Base-by-base conservation (phyloP, 30 jellyfish, hydroid and myxozoan species). In the Hydra vulgaris region DNA sequence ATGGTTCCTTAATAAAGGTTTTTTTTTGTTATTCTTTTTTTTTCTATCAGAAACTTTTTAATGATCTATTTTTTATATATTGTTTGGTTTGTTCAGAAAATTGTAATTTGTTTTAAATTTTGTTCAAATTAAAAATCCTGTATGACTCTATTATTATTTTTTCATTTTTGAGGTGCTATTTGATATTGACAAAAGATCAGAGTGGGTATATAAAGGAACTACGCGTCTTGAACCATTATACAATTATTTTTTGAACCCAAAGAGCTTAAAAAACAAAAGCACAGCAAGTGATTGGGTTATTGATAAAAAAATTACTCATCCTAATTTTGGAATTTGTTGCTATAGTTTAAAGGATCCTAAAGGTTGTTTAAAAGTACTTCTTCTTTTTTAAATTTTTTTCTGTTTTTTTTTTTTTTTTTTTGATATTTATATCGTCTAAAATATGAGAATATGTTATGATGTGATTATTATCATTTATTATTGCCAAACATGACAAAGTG, bases 121-220 rank as follows among this genome's bases (percentile, higher is more conserved):
- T n/a, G n/a, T n/a, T n/a, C n/a, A n/a, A n/a, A n/a, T n/a, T n/a
- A n/a, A n/a, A n/a, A n/a, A n/a, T n/a, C n/a, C n/a, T n/a, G n/a
- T n/a, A n/a, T n/a, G n/a, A n/a, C n/a, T n/a, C n/a, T n/a, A n/a
- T n/a, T n/a, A n/a, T n/a, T n/a, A n/a, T n/a, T n/a, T n/a, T n/a
- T n/a, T n/a, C n/a, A n/a, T n/a, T 20, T 66, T n/a, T 25, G n/a
- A 90, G 97, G 79, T 90, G 83, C 79, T 90, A 26, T 90, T 90
- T 53, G 95, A 86, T 27, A 66, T 90, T 18, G 97, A 90, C 83
- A 82, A 86, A 23, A 26, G 97, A 53, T 86, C 97, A 7, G 97
- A 90, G 76, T 85, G 95, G 97, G 86, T 90, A 20, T 90, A 90
- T 72, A 95, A 95, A 17, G 97, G 97, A 24, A 86, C 97, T 16